Conservation (phyloP, 2,888 invertebrate species). For the Tachina fera region DNA sequence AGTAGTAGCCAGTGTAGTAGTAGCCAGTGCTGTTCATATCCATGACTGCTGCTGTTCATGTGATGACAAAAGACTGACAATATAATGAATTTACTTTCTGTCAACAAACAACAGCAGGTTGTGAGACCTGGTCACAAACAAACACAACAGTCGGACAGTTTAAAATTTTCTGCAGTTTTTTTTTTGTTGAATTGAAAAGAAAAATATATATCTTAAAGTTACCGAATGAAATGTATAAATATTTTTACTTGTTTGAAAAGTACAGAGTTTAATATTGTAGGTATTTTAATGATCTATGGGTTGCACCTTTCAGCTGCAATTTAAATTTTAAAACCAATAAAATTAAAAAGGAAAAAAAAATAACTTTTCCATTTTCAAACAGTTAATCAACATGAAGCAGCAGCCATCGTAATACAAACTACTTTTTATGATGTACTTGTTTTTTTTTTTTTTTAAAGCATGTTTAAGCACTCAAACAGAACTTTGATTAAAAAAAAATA, state of each 20-base stretch:
- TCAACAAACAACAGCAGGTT: slow-evolving; percentile 46
- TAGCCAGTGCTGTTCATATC: slow-evolving; percentile 14
- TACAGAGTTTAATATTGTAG: neutral
- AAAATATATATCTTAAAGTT: slow-evolving; percentile 28
- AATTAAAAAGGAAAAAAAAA: no score
- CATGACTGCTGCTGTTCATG: neutral
- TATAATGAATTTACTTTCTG: slow-evolving; percentile 70
- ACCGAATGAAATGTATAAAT: slow-evolving; percentile 9
- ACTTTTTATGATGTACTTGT: no score
- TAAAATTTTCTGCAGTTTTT: slow-evolving; percentile 35
- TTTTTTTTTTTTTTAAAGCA: neutral
- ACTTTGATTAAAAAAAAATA: neutral
- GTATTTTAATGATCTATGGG: no score
- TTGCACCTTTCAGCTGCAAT: no score
- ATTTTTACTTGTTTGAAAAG: slow-evolving; percentile 8
- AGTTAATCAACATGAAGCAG: no score
- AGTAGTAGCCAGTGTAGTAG: no score
- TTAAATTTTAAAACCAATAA: no score
- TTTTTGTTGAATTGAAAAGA: slow-evolving; percentile 61
- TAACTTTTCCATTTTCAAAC: no score
- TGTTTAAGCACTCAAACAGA: neutral
- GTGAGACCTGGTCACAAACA: slow-evolving; percentile 28
- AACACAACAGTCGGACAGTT: slow-evolving; percentile 31
- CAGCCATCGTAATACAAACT: no score
- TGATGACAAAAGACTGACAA: slow-evolving; percentile 63